phyloP scores from a whole-genome alignment of 2,888 invertebrate genomes.

The Globia sparganii region DNA sequence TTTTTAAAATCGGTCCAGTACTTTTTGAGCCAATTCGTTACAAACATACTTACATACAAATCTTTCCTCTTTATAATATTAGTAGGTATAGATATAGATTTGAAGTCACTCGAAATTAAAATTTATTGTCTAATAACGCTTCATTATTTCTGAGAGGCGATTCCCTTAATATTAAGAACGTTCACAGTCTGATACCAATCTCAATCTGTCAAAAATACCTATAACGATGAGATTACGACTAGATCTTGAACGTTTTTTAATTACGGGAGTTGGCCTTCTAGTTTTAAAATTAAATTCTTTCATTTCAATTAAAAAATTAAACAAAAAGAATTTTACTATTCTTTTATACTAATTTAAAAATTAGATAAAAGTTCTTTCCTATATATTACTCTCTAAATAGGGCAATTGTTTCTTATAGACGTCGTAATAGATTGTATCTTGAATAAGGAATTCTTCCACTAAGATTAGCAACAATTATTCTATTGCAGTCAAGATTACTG shows the following conservation, averaged over 20 bases:
- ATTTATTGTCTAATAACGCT: not conserved
- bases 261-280: not conserved
- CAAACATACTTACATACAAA: too few species aligned
- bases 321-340: not conserved
- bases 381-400: conserved; percentile 1
- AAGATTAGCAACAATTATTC: conserved; percentile 45
- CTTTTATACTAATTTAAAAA: not conserved
- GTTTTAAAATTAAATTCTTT: not conserved
- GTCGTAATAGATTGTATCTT: conserved; percentile 35
- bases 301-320: not conserved
- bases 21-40: too few species aligned
- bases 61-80: too few species aligned
- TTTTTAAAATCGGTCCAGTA: too few species aligned
- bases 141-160: not conserved
- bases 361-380: not conserved
- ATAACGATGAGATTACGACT: not conserved
- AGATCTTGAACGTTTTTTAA: not conserved
- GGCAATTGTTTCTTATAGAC: not conserved
- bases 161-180: too few species aligned
- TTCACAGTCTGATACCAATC: not conserved
- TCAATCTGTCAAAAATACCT: not conserved
- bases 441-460: conserved; percentile 10
- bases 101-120: not conserved
- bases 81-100: too few species aligned
- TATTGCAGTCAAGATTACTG: conserved; percentile 40